phyloP scores from a whole-genome alignment of 1,140 invertebrate species.

The Neuroterus valhalla region DNA sequence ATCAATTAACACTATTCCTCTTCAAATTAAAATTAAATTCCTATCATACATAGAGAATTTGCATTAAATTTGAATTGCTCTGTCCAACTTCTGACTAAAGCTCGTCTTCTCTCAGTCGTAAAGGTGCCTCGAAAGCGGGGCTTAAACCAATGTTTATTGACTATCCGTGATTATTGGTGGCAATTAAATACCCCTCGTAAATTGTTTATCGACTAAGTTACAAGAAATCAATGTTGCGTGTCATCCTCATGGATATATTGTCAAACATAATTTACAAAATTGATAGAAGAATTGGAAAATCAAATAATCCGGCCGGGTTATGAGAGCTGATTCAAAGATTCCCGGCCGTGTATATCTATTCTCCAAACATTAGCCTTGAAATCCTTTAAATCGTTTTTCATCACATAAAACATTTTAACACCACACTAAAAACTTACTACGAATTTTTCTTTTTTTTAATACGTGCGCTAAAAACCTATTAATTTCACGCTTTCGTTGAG shows the following conservation, averaged over 20 bases:
- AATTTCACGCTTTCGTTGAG: no score
- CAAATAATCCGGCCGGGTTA: no score
- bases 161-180: constrained; percentile 19
- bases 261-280: neutral
- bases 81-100: constrained; percentile 1
- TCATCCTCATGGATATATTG: constrained; percentile 5
- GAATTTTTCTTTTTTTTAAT: no score
- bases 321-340: no score
- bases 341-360: no score
- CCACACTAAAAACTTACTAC: no score
- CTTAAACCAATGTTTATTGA: constrained; percentile 21
- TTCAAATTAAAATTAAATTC: neutral
- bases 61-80: constrained; percentile 23
- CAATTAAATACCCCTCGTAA: constrained; percentile 25
- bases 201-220: constrained; percentile 21
- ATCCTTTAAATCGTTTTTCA: no score
- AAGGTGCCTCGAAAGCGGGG: constrained; percentile 19
- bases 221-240: constrained; percentile 6
- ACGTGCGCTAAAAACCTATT: no score
- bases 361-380: no score
- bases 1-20: neutral
- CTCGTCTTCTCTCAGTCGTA: constrained; percentile 2
- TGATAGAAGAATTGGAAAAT: no score
- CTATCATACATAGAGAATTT: neutral
- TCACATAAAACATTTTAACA: no score